Evolutionary conservation across 2,113 vertebrate genomes (phyloP).

Genomic region (Eudyptes chrysolophus): DNA sequence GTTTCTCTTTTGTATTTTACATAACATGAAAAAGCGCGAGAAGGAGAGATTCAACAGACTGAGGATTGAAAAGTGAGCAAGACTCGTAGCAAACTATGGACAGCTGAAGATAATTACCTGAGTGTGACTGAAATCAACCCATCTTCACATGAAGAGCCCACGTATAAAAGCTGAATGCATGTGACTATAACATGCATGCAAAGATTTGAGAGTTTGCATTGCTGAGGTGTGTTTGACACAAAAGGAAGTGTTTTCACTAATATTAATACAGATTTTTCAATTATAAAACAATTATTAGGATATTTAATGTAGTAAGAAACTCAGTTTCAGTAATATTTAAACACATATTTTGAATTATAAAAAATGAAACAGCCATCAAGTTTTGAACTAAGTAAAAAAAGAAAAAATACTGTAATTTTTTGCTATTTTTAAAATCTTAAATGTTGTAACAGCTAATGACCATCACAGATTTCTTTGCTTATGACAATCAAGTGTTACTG

Average conservation of each 20-base stretch:
- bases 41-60: background rate
- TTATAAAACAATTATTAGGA: background rate
- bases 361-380: fast-evolving
- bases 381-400: background rate
- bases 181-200: background rate
- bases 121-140: background rate
- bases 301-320: background rate
- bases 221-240: background rate
- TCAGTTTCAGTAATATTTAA: background rate
- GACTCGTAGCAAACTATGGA: background rate
- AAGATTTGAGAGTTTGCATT: background rate
- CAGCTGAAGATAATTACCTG: background rate
- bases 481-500: background rate
- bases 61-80: background rate
- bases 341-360: background rate
- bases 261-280: background rate
- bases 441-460: background rate
- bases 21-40: background rate
- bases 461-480: background rate
- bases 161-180: background rate
- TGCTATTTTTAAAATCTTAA: background rate
- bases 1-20: background rate
- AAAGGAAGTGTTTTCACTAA: background rate
- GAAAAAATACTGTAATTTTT: background rate
- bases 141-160: background rate